A percentile compares a stretch with the other conserved stretches of the same genome.
These are phyloP conservation scores for Drosophila pullipes DNA, from an alignment of 2,888 invertebrate species.

Conservation along the genomic window DNA sequence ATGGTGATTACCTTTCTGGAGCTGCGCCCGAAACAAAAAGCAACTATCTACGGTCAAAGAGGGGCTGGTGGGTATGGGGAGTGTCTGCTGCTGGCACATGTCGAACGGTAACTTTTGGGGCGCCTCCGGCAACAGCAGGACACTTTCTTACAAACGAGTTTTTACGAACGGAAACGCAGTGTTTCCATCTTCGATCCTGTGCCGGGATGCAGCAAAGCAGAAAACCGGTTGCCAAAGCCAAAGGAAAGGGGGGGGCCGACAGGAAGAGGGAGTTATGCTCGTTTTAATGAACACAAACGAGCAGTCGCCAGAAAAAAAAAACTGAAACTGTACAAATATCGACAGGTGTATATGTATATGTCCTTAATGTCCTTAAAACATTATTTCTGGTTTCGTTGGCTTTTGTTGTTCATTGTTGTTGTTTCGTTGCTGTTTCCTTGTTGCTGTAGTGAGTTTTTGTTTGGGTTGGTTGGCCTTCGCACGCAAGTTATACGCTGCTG, in stretches of 20 bases:
- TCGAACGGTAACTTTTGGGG: constrained; percentile 49
- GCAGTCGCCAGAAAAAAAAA: constrained; percentile 66
- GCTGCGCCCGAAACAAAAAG: constrained; percentile 35
- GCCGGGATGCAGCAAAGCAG: constrained; percentile 32
- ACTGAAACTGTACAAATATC: constrained; percentile 68
- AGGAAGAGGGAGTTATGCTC: constrained; percentile 7
- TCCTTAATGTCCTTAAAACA: constrained; percentile 77
- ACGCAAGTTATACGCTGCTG: constrained; percentile 61
- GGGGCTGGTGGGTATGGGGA: no score
- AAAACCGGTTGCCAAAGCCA: constrained; percentile 46
- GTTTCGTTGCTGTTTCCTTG: constrained; percentile 17
- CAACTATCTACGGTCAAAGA: background rate
- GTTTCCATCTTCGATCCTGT: constrained; percentile 60
- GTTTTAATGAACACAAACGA: constrained; percentile 56
- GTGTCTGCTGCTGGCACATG: constrained; percentile 13
- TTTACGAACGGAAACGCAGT: constrained; percentile 58
- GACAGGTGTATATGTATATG: constrained; percentile 73
- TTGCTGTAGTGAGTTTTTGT: constrained; percentile 23
- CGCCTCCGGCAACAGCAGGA: constrained; percentile 42
- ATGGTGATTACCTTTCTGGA: constrained; percentile 73
- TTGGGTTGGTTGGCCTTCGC: constrained; percentile 66
- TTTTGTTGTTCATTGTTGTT: constrained; percentile 30
- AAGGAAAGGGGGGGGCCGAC: no score
- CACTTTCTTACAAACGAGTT: constrained; percentile 56
- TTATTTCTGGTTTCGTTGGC: constrained; percentile 55